Evolutionary conservation across 92 coral and sea anemone species (phyloP).

Genomic region (Epizoanthus scotinus): DNA sequence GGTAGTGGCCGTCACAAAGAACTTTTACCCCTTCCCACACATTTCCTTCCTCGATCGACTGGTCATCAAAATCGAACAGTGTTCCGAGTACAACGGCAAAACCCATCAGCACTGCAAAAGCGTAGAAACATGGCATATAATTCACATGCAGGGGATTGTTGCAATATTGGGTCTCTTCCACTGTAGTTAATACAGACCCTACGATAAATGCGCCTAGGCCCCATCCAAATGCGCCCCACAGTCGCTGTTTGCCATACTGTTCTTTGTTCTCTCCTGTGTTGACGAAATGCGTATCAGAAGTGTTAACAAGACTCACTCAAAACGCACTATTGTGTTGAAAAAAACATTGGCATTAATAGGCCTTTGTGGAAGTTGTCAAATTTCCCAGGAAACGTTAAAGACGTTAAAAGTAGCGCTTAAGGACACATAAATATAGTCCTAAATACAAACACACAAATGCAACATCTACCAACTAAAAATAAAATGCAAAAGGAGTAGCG

Average conservation of each 20-base stretch:
- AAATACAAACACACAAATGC: too few relatives aligned
- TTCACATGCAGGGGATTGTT: constrained; percentile 79
- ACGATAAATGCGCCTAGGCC: constrained; percentile 86
- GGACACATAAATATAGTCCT: too few relatives aligned
- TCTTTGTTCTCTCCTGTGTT: constrained; percentile 65
- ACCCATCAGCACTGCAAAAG: constrained; percentile 86
- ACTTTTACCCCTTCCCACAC: constrained; percentile 56
- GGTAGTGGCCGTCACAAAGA: constrained; percentile 56
- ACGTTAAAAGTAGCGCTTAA: neutral
- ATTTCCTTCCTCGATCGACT: constrained; percentile 39
- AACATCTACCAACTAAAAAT: too few relatives aligned
- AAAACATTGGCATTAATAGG: neutral
- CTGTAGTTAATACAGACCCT: constrained; percentile 77
- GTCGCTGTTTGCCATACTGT: constrained; percentile 89
- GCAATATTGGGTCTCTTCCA: constrained; percentile 72
- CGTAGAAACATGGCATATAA: constrained; percentile 92
- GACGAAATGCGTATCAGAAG: neutral
- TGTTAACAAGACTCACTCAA: neutral
- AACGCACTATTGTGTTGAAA: too few relatives aligned
- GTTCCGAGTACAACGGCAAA: constrained; percentile 72
- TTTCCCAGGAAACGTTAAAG: neutral
- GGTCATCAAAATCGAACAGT: constrained; percentile 76
- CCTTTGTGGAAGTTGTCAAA: too few relatives aligned
- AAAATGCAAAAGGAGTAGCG: too few relatives aligned
- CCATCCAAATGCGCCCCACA: constrained; percentile 96